Base-by-base conservation (phyloP, 2,888 invertebrate species). In the Selenia dentaria region DNA sequence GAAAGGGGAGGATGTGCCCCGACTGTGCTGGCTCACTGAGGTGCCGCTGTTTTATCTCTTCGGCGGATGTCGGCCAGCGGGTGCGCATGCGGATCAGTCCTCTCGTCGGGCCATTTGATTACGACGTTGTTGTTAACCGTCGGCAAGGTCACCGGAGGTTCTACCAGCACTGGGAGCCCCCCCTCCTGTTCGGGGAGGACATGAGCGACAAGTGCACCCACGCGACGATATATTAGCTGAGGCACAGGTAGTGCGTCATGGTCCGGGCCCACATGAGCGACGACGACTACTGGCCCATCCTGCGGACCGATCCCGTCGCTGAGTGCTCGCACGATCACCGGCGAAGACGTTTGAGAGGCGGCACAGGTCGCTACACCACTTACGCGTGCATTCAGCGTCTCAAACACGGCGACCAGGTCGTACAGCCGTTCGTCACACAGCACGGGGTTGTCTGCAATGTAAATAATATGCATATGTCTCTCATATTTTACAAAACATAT, bases 381-480 rank as follows among this genome's bases (percentile, higher is more conserved):
- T 35, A 96, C 92, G 48, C 94, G 93, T 1, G 95, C 94, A 67
- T 95, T 94, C 69, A 95, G 92, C 20, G 92, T 93, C 69, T 94
- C 94, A 84, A 96, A 91, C 42, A 93, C 91, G 0, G 93, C 92
- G 57, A 93, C 93, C 56, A 96, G 87, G 77, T 95, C 95, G 55
- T 93, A 94, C 44, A 95, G 80, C 6, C 92, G 92, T 41, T 94
- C 94, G 72, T 95, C 95, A 74, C 96, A 96, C 56, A 96, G 83
- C 45, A 96, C 94, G 35, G 96, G 96, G 83, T 96, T 96, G 74
- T 95, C 96, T 96, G 91, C 0, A 91, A 92, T 12, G 32, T n/a
- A n/a, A n/a, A n/a, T n/a, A n/a, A n/a, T n/a, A n/a, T n/a, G n/a
- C n/a, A n/a, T n/a, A n/a, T n/a, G n/a, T n/a, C n/a, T n/a, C n/a